Base-by-base conservation (phyloP, 2,888 invertebrate genomes). In the Hirtodrosophila cameraria region DNA sequence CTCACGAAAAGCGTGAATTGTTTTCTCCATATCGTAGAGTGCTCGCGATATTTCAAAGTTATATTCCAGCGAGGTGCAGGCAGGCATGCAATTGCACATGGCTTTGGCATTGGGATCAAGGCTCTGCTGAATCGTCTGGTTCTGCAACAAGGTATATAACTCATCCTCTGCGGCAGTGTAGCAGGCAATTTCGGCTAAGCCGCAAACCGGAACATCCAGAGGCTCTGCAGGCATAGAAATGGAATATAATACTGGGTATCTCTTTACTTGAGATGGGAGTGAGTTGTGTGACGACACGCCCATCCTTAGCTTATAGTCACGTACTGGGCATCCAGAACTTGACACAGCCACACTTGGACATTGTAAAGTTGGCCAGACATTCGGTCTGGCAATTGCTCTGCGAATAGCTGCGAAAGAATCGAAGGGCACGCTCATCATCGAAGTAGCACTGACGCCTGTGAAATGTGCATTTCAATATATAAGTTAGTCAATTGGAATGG, bases 381-480 rank as follows among this genome's bases (percentile, higher is more conserved):
- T 95, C 95, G 72, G 94, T 92, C 83, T 95, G 93, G 85, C 95
- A 95, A 89, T 95, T 95, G 53, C 93, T 92, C 88, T 95, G 94
- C 0, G 94, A 95, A 88, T 95, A 95, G 18, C 93, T 92, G 85
- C 93, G 93, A 87, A 93, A 95, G 86, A 92, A 95, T 18, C 91
- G 91, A 46, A 95, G 91, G 65, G 92, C 92, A 3, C 94, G 92
- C 83, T 95, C 95, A 49, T 90, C 91, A 55, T 94, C 93, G 84
- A 94, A 95, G 89, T 92, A 94, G 75, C 95, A 95, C 80, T 94
- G 93, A 6, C 94, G 92, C 53, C 94, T 90, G 41, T 16, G 30
- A 13, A 27, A 11, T 11, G 11, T 9, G 2, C 8, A 33, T 33
- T 6, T 8, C 6, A n/a, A 15, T 11, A 3, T 20, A 9, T 46